These are phyloP conservation scores for Apantesis nais DNA, from an alignment of 2,888 invertebrate species.

Conservation along the genomic window DNA sequence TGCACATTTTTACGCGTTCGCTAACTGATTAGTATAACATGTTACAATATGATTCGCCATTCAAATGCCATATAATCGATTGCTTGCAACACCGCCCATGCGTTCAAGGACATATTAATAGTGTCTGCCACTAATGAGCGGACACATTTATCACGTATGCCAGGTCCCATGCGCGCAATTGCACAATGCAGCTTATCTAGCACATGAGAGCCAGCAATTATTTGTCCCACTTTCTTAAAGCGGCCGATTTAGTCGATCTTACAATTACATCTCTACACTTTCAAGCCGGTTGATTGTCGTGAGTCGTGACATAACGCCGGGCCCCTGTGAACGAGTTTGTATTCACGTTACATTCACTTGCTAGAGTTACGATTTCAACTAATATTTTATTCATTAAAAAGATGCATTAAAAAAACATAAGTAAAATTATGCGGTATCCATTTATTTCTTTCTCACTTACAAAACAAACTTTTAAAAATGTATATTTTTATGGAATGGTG, in stretches of 20 bases:
- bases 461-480: conserved; percentile 31
- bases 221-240: conserved; percentile 74
- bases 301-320: conserved; percentile 66
- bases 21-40: conserved; percentile 49
- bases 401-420: conserved; percentile 33
- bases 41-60: conserved; percentile 49
- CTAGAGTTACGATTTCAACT: conserved; percentile 37
- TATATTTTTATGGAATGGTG: conserved; percentile 43
- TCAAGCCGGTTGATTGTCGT: conserved; percentile 60
- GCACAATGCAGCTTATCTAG: conserved; percentile 81
- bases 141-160: conserved; percentile 69
- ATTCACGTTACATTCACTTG: conserved; percentile 55
- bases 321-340: conserved; percentile 37
- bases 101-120: conserved; percentile 80
- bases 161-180: conserved; percentile 69
- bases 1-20: conserved; percentile 57
- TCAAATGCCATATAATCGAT: conserved; percentile 49
- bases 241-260: conserved; percentile 53
- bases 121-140: conserved; percentile 68
- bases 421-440: conserved; percentile 29
- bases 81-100: conserved; percentile 58
- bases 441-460: conserved; percentile 47
- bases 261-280: conserved; percentile 65
- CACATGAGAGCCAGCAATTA: conserved; percentile 73
- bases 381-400: conserved; percentile 45